phyloP scores from a whole-genome alignment of 2,113 vertebrate genomes.

The Odontophorus gujanensis region DNA sequence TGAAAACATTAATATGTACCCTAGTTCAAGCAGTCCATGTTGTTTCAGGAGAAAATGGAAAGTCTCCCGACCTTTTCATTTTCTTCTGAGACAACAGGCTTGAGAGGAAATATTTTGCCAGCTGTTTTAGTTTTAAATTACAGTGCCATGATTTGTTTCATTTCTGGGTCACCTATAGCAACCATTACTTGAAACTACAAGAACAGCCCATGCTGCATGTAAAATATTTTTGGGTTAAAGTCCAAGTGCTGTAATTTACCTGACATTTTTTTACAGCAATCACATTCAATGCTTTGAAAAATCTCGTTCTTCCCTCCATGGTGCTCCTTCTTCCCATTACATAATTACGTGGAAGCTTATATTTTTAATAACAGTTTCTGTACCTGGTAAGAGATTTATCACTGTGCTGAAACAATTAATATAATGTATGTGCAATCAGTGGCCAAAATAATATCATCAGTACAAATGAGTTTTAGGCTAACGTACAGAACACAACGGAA shows the following conservation, averaged over 20 bases:
- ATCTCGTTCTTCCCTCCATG: not conserved
- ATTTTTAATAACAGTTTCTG: not conserved
- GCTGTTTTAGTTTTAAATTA: constrained; percentile 82
- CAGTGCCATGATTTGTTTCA: constrained; percentile 74
- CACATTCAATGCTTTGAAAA: constrained; percentile 4
- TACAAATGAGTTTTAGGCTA: not conserved
- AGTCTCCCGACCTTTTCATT: constrained; percentile 80
- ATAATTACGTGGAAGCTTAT: not conserved
- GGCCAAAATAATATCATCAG: not conserved
- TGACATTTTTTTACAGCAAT: not conserved
- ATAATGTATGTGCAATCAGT: not conserved
- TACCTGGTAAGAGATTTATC: constrained; percentile 15
- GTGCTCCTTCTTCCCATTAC: not conserved
- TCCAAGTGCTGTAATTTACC: constrained; percentile 46
- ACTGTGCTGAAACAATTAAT: not conserved
- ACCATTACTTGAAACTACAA: constrained; percentile 64
- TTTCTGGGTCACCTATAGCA: constrained; percentile 78
- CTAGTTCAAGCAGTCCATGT: constrained; percentile 73
- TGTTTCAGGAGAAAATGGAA: constrained; percentile 79
- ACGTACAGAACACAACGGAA: not conserved
- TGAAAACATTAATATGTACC: constrained; percentile 77
- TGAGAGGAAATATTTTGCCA: constrained; percentile 76
- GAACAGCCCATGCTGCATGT: constrained; percentile 14
- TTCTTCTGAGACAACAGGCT: constrained; percentile 74
- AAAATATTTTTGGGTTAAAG: constrained; percentile 56